phyloP scores from a whole-genome alignment of 2,113 vertebrate genomes.

The Rissa tridactyla region DNA sequence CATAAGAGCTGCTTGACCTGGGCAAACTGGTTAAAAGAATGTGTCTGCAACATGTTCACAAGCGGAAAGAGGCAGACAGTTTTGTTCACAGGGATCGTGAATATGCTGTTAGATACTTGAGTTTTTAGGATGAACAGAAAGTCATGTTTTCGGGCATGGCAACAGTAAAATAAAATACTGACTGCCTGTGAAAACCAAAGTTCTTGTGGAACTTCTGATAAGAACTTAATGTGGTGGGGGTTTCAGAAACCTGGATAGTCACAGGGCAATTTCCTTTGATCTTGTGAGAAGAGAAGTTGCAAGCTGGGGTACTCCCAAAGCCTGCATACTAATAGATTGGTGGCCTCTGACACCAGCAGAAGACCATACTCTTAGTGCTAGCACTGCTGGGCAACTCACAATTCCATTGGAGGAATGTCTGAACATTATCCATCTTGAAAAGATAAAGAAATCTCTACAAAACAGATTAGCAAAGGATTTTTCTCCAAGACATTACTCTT shows the following conservation, averaged over 20 bases:
- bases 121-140: neutral
- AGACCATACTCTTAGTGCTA: fast-evolving
- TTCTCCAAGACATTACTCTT: neutral
- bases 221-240: neutral
- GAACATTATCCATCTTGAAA: neutral
- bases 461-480: neutral
- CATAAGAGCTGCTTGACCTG: fast-evolving
- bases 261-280: neutral
- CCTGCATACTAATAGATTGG: neutral
- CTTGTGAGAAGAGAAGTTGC: neutral
- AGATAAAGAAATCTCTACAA: neutral
- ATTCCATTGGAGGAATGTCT: neutral
- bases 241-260: neutral
- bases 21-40: neutral
- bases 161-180: neutral
- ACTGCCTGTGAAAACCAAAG: neutral
- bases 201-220: neutral
- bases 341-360: neutral
- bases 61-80: neutral
- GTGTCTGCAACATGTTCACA: neutral
- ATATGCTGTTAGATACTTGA: neutral
- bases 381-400: neutral
- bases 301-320: neutral
- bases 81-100: neutral
- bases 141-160: neutral